Conservation (phyloP, 2,888 invertebrate species). For the Rhimphoctona megacephalus region DNA sequence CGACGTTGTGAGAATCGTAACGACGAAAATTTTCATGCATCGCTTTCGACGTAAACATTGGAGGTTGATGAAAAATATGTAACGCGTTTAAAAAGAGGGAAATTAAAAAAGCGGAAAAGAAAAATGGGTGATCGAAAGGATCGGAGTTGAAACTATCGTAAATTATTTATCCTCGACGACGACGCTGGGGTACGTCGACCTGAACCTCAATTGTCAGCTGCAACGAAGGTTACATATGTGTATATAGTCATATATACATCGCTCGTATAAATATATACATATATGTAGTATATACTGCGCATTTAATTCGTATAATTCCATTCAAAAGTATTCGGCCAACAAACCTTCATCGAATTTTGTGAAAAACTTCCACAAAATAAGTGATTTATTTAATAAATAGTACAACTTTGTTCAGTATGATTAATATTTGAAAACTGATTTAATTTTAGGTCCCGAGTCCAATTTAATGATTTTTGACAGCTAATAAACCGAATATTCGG, state of each 20-base stretch:
- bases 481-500: background rate
- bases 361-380: background rate
- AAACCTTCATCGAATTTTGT: background rate
- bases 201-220: slow-evolving; percentile 40
- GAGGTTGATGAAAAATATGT: background rate
- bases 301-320: background rate
- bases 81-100: background rate
- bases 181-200: slow-evolving; percentile 56
- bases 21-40: slow-evolving; percentile 2
- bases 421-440: background rate
- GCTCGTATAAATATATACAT: background rate
- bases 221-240: slow-evolving; percentile 24
- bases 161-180: slow-evolving; percentile 28
- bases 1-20: slow-evolving; percentile 7
- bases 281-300: slow-evolving; percentile 7
- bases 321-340: background rate
- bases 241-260: slow-evolving; percentile 2
- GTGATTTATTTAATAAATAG: background rate
- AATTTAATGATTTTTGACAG: background rate
- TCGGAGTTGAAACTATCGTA: slow-evolving; percentile 2
- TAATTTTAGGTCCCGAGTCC: background rate
- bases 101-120: slow-evolving; percentile 12
- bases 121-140: slow-evolving; percentile 21
- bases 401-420: background rate
- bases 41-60: slow-evolving; percentile 12